These are phyloP conservation scores for Otis tarda DNA, from an alignment of 2,113 vertebrate species.

Conservation along the genomic window DNA sequence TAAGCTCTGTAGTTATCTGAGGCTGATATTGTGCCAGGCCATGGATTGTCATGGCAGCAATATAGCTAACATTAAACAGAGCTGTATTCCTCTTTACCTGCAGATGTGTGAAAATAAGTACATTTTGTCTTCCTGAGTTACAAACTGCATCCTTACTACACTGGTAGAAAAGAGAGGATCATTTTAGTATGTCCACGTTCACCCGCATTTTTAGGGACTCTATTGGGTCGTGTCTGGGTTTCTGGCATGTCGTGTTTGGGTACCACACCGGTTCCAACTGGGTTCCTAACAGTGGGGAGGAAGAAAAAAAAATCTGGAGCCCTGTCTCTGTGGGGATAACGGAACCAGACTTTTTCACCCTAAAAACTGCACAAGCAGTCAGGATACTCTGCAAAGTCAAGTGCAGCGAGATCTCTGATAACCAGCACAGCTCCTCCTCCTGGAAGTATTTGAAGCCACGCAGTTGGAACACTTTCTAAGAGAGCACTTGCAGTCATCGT, in stretches of 20 bases:
- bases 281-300: background rate
- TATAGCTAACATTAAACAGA: background rate
- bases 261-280: background rate
- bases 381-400: background rate
- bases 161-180: background rate
- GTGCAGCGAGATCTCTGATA: background rate
- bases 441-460: background rate
- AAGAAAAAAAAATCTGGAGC: background rate
- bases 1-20: background rate
- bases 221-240: background rate
- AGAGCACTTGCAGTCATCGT: accelerated
- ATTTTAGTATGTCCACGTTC: background rate
- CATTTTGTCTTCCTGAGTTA: background rate
- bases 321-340: background rate
- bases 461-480: background rate
- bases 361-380: background rate
- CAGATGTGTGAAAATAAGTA: background rate
- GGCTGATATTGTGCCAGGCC: background rate
- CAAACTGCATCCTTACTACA: background rate
- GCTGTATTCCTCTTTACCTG: background rate
- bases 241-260: background rate
- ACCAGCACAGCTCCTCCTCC: background rate
- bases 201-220: background rate
- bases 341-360: background rate
- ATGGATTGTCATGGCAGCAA: background rate